Evolutionary conservation across 2,797 vertebrate species (phyloP), one percentile per base, ranked within the genome.

Genomic region (Micropoecilia bifurca): DNA sequence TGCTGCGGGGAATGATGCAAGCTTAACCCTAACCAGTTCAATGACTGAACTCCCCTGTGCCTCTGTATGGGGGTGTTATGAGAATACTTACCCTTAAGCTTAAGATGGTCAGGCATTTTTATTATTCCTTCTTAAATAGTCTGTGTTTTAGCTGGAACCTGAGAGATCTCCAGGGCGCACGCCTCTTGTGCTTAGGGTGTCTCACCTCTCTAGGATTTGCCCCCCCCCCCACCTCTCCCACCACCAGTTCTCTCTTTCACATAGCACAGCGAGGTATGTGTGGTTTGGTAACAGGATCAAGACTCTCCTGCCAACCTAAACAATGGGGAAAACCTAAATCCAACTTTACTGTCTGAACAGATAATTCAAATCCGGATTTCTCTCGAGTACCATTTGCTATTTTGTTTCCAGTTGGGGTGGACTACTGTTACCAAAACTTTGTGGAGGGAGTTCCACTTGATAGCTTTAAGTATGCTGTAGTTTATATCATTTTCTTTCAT

Each of bases 51-150:
- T 83, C 88, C 91, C 86, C 73, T 74, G 30, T 69, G 80, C 50
- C 72, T 80, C 79, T 39, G 66, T 80, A 69, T 88, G 84, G 46
- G 88, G 84, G 80, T 89, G 90, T 93, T 89, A 85, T 81, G 86
- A 87, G 86, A 92, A 91, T 87, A 89, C 81, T 89, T 85, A 86
- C 80, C 83, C 87, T 73, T 81, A 86, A 84, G 75, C 85, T 87
- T 92, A 91, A 91, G 87, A 80, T 87, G 89, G 88, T 93, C 86
- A 91, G 90, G 88, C 90, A 47, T 92, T 95, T 94, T 92, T 91
- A 92, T 94, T 91, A 93, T 88, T 92, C 89, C 80, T 79, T 82
- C 80, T 82, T 92, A 92, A 95, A 92, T 68, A 89, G 89, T 93
- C 89, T 84, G 82, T 93, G 90, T 93, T 92, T 92, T 75, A 87